Base-by-base conservation (phyloP, 2,888 invertebrate genomes). In the Drosophila affinis region DNA sequence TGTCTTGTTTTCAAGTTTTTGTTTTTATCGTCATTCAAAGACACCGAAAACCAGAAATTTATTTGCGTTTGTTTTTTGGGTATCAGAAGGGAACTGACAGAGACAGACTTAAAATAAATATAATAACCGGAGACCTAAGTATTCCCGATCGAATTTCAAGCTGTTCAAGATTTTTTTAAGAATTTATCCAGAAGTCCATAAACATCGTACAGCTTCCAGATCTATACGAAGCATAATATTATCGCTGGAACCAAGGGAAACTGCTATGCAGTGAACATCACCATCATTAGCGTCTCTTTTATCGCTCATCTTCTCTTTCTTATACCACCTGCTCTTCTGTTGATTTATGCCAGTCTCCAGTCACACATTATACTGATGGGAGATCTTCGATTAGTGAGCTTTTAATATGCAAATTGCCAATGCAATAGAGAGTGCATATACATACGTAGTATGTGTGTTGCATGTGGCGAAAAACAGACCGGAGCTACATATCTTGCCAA, bases 21-120 rank as follows among this genome's bases (percentile, higher is more conserved):
- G 12, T 64, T 61, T 49, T 68, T 56, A 61, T 48, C 48, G 68
- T 54, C 72, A 78, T 79, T 79, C 82, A 81, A 85, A 76, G 86
- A 85, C 80, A 79, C 60, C 68, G 46, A 48, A 54, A 29, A 54
- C n/a, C 49, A 52, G 12, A 52, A 52, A 67, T 52, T 51, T 48
- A 52, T 55, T 56, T 72, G 48, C 54, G 54, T 62, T 32, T 12
- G 10, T 21, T 21, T 9, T 32, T 32, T 32, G 32, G 32, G 10
- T 5, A 14, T 39, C 39, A 14, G 14, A 14, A 39, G 34, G 14
- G 14, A 21, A 21, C 34, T 5, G 34, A 14, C 34, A 34, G 14
- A 34, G 34, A 14, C 1, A 2, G 14, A 3, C 34, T 2, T 34
- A 14, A 34, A 34, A 34, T 34, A 7, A 24, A 24, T 27, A 7